Conservation (phyloP, 2,113 vertebrate species). For the Henicopernis longicauda region DNA sequence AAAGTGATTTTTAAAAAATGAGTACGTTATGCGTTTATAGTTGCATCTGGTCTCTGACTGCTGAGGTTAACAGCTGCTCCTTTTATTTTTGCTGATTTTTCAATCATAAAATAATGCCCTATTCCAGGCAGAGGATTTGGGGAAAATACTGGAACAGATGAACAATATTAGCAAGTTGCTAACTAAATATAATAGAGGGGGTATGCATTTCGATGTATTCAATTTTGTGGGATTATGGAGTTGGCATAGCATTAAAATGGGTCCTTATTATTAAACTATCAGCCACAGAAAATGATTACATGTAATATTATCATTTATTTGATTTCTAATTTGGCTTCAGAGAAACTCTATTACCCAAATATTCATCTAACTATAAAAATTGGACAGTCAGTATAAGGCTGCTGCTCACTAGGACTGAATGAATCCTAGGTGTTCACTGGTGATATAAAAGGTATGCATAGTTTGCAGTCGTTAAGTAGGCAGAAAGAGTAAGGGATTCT, state of each 20-base stretch:
- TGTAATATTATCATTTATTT: slow-evolving; percentile 30
- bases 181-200: neutral
- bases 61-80: slow-evolving; percentile 33
- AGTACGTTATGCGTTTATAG: neutral
- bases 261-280: neutral
- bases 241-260: neutral
- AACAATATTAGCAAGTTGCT: slow-evolving; percentile 11
- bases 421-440: neutral
- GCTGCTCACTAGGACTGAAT: neutral
- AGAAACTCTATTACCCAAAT: slow-evolving; percentile 25
- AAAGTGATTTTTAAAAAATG: neutral
- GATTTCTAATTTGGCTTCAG: slow-evolving; percentile 38
- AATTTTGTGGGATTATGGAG: slow-evolving; percentile 10
- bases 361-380: neutral
- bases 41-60: neutral
- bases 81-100: slow-evolving; percentile 25
- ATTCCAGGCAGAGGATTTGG: neutral
- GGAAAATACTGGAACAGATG: neutral
- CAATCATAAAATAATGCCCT: neutral
- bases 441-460: neutral
- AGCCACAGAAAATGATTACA: neutral
- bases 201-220: neutral
- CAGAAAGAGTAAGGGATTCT: neutral
- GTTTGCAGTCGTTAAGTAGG: neutral
- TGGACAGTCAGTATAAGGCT: neutral